Conservation (phyloP, 35 echinoderm and acorn worm species). For the Acanthaster planci region DNA sequence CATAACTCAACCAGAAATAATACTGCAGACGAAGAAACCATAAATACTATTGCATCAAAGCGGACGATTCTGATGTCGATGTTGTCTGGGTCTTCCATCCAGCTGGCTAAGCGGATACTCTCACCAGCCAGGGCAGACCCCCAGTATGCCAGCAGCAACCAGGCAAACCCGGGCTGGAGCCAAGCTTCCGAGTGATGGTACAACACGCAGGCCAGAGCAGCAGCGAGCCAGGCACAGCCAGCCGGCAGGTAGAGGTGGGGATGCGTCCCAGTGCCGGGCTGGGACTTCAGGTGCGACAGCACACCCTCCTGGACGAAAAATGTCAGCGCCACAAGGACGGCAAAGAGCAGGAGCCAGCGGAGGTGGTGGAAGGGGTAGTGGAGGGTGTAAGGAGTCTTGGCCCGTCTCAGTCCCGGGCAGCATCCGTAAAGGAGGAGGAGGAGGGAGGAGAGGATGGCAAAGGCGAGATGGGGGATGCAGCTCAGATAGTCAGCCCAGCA, state of each 20-base stretch:
- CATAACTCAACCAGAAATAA: constrained; percentile 61
- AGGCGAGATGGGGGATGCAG: constrained; percentile 10
- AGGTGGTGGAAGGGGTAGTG: constrained; percentile 11
- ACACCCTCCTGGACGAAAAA: constrained; percentile 57
- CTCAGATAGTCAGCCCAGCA: background rate
- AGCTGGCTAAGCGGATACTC: constrained; percentile 30
- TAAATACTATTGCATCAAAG: constrained; percentile 44
- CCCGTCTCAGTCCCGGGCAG: background rate
- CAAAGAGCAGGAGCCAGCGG: constrained; percentile 30
- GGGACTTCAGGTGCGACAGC: constrained; percentile 51
- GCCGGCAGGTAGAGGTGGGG: constrained; percentile 67
- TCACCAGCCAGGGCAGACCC: constrained; percentile 27
- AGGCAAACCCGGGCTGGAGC: constrained; percentile 39
- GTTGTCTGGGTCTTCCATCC: constrained; percentile 42
- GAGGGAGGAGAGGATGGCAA: background rate
- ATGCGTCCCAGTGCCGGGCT: background rate
- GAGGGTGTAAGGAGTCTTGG: constrained; percentile 19
- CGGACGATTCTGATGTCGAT: constrained; percentile 35
- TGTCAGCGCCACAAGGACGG: background rate
- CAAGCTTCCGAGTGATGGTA: constrained; percentile 75
- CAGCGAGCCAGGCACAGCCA: constrained; percentile 38
- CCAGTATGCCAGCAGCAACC: constrained; percentile 67
- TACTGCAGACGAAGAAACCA: constrained; percentile 43
- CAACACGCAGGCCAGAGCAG: constrained; percentile 57
- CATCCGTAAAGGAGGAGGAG: constrained; percentile 10